A percentile compares a stretch with the other conserved stretches of the same genome.
phyloP scores from a whole-genome alignment of 1,140 invertebrate genomes.

The Magallana ariakensis region DNA sequence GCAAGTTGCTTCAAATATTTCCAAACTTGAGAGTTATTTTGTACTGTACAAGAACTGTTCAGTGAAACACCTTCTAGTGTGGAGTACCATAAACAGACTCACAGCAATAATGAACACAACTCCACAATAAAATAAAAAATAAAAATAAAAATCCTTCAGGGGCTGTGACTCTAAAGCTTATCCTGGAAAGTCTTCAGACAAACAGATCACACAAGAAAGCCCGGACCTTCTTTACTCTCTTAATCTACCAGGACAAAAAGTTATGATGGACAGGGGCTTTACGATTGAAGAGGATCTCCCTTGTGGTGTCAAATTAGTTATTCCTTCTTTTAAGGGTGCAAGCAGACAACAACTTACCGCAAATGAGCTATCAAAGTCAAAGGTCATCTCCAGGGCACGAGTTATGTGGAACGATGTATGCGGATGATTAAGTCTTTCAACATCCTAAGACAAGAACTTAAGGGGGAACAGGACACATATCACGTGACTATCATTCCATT shows the following conservation, averaged over 20 bases:
- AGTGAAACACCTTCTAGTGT: background rate
- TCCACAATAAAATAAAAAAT: background rate
- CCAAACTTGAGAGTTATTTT: background rate
- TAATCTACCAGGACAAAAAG: background rate
- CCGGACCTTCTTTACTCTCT: background rate
- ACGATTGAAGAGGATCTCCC: conserved; percentile 38
- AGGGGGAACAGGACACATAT: too few species aligned
- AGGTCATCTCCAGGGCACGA: background rate
- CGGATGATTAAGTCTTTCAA: background rate
- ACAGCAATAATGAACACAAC: too few species aligned
- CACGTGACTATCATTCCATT: too few species aligned
- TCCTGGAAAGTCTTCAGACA: conserved; percentile 38
- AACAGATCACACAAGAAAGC: background rate
- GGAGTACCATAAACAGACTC: background rate
- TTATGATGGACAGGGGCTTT: conserved; percentile 53
- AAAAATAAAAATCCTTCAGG: too few species aligned
- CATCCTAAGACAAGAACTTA: background rate
- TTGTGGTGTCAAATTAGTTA: background rate
- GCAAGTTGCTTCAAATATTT: background rate
- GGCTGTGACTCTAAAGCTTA: background rate
- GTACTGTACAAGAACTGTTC: conserved; percentile 14
- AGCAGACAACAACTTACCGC: background rate
- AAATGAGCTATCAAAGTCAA: background rate
- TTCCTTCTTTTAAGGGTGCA: conserved; percentile 33
- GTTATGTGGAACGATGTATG: conserved; percentile 35